Evolutionary conservation across 2,888 invertebrate species (phyloP).

Genomic region (Drosophila acutilabella): DNA sequence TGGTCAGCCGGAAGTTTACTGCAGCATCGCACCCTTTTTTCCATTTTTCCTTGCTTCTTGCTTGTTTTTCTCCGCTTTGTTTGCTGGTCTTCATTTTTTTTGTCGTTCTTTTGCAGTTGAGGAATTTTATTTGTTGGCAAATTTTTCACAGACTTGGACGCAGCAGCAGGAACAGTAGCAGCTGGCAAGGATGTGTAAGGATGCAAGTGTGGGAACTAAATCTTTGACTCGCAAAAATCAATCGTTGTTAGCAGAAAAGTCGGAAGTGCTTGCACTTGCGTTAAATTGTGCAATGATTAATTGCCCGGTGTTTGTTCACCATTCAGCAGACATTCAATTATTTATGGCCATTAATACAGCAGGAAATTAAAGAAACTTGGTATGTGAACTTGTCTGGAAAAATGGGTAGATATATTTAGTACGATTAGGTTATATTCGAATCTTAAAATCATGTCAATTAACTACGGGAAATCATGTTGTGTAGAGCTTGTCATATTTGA

Average conservation of each 20-base stretch:
- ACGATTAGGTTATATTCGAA: no score
- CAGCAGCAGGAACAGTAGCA: constrained; percentile 43
- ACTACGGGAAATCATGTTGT: not conserved
- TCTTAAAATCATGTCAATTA: not conserved
- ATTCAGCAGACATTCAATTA: constrained; percentile 13
- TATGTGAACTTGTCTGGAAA: not conserved
- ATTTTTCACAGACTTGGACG: constrained; percentile 72
- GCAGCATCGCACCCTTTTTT: constrained; percentile 77
- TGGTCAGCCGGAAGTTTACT: constrained; percentile 76
- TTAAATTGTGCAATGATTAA: constrained; percentile 56
- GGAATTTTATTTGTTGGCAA: constrained; percentile 68
- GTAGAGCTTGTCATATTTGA: not conserved
- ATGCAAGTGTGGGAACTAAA: constrained; percentile 60
- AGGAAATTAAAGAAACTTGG: constrained; percentile 22
- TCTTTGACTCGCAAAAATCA: constrained; percentile 67
- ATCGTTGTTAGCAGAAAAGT: constrained; percentile 63
- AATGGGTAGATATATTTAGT: no score
- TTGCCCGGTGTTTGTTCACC: constrained; percentile 30
- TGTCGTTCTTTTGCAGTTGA: constrained; percentile 31
- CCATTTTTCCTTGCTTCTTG: constrained; percentile 47
- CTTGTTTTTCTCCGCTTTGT: constrained; percentile 40
- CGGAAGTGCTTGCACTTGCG: constrained; percentile 61
- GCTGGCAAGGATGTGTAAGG: constrained; percentile 51
- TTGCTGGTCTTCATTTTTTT: constrained; percentile 24
- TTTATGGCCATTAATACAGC: not conserved